A percentile compares a stretch with the other conserved stretches of the same genome.
phyloP scores from a whole-genome alignment of 2,113 vertebrate species.

The Excalfactoria chinensis region DNA sequence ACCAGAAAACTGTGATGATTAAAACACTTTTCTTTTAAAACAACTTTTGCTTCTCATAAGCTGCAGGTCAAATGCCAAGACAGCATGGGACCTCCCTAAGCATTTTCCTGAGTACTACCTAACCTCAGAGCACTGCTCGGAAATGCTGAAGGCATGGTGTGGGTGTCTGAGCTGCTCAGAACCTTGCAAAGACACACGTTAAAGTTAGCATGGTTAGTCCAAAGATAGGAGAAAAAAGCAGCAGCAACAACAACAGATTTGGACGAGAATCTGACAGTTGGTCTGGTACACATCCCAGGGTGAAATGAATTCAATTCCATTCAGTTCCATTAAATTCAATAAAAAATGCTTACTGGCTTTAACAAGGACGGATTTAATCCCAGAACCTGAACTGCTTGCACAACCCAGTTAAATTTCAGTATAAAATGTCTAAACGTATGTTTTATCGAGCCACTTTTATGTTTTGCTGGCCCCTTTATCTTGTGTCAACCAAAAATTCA shows the following conservation, averaged over 20 bases:
- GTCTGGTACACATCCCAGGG: not conserved
- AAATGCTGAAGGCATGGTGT: not conserved
- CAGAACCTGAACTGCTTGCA: not conserved
- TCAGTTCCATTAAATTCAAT: not conserved
- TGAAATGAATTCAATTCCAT: not conserved
- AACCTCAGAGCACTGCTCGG: not conserved
- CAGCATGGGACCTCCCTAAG: not conserved
- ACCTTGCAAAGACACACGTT: not conserved
- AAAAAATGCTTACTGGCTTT: slow-evolving; percentile 31
- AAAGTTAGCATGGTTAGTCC: not conserved
- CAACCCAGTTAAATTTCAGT: slow-evolving; percentile 41
- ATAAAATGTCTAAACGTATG: slow-evolving; percentile 59
- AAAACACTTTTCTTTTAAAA: not conserved
- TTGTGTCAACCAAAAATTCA: slow-evolving; percentile 69
- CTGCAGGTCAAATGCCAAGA: not conserved
- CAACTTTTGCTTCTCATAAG: not conserved
- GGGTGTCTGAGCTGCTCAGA: not conserved
- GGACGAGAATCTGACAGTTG: not conserved
- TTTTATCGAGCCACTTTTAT: slow-evolving; percentile 73
- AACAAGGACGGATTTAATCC: slow-evolving; percentile 2
- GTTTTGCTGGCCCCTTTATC: slow-evolving; percentile 64
- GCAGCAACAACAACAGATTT: fast-evolving
- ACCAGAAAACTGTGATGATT: not conserved
- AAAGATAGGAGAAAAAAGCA: not conserved
- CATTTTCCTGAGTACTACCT: not conserved